Base-by-base conservation (phyloP, 2,888 invertebrate genomes). In the Melanotus villosus region DNA sequence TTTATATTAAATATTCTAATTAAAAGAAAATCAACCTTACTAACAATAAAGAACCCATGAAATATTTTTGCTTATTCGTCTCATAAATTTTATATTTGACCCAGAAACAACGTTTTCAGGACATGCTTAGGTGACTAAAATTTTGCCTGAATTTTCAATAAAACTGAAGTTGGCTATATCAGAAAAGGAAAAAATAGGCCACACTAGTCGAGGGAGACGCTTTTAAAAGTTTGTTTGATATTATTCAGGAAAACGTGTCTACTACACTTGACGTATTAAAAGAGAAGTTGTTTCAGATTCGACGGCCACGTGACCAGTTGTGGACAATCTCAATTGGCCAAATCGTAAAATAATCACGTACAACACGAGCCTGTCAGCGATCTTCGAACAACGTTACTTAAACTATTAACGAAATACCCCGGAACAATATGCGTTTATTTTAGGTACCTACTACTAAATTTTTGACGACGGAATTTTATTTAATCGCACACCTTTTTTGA, bases 291-390 rank as follows among this genome's bases (percentile, higher is more conserved):
- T 63, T 56, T 43, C 63, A 41, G 36, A 63, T 68, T 65, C 59
- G 45, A 59, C 54, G 60, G 43, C 26, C 68, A 54, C 68, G 68
- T 74, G 74, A 70, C 74, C 74, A 73, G 69, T 68, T 70, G 71
- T 71, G 73, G 65, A 73, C 73, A 73, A 68, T 74, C 63, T 64
- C 65, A 45, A 74, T 74, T 74, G 70, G 74, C 72, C 72, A 74
- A 74, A 74, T 74, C 74, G 70, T 56, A 45, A 68, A 70, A 62
- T 71, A 73, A 74, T 73, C 74, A 74, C 74, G 74, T 73, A 58
- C 68, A 63, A 38, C 60, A 65, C 65, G 57, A 73, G 70, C 71
- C 63, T 70, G 72, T 70, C 73, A 73, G 70, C 70, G 66, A 66
- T 71, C 71, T 71, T 69, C 59, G 57, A 69, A 65, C 71, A 67